Conservation (phyloP, 2,888 invertebrate genomes). For the Pterostichus madidus region DNA sequence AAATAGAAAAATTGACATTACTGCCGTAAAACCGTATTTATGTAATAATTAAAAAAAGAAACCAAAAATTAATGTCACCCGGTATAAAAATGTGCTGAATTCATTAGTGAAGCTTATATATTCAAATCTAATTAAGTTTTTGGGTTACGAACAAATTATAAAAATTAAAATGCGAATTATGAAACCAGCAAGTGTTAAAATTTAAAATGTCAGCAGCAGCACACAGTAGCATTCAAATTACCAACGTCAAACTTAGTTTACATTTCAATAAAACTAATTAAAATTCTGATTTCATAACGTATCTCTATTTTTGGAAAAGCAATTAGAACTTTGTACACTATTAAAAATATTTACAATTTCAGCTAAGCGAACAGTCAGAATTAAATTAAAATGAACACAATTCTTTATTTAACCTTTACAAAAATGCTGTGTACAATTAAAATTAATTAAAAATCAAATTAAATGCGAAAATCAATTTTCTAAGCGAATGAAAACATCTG, state of each 20-base stretch:
- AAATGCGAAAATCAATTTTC: constrained; percentile 35
- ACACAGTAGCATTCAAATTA: constrained; percentile 13
- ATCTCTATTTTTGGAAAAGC: constrained; percentile 52
- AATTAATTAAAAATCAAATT: constrained; percentile 11
- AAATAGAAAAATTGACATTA: too few relatives aligned
- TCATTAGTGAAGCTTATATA: not conserved
- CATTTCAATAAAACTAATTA: constrained; percentile 53
- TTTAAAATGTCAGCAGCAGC: not conserved
- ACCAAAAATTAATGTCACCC: too few relatives aligned
- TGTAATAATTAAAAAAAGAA: too few relatives aligned
- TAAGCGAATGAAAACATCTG: constrained; percentile 29
- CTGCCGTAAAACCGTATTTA: too few relatives aligned
- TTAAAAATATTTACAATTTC: constrained; percentile 32
- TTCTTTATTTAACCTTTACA: constrained; percentile 23
- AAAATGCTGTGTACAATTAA: constrained; percentile 7
- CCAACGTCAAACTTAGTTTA: constrained; percentile 16
- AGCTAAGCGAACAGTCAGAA: too few relatives aligned
- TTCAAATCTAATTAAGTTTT: constrained; percentile 18
- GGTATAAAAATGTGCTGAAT: too few relatives aligned
- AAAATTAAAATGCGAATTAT: constrained; percentile 5
- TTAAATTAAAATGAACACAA: not conserved
- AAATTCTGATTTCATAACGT: constrained; percentile 54
- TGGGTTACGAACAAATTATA: not conserved
- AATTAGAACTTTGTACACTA: constrained; percentile 24
- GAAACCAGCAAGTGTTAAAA: not conserved